These are phyloP conservation scores for Aelia acuminata DNA, from an alignment of 2,888 invertebrate species.

Conservation along the genomic window DNA sequence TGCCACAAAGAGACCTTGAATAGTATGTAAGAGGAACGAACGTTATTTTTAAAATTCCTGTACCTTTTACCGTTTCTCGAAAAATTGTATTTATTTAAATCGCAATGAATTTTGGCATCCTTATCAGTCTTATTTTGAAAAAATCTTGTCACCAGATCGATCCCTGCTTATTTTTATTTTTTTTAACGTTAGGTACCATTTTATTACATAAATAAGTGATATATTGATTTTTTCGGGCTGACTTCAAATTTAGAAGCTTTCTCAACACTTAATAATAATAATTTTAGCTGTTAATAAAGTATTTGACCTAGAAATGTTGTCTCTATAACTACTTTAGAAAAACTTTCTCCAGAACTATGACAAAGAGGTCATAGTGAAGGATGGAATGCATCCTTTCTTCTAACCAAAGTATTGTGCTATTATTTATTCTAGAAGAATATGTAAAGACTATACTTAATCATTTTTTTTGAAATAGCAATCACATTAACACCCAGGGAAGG, in stretches of 20 bases:
- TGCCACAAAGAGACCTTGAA: not conserved
- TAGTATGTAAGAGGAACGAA: not conserved
- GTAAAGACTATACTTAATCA: too few relatives aligned
- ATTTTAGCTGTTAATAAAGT: not conserved
- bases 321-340: not conserved
- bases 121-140: too few relatives aligned
- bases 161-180: too few relatives aligned
- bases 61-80: not conserved
- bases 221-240: too few relatives aligned
- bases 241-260: too few relatives aligned
- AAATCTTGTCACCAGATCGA: too few relatives aligned
- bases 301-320: not conserved
- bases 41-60: not conserved
- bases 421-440: not conserved
- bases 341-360: slow-evolving; percentile 16
- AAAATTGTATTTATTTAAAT: not conserved
- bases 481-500: too few relatives aligned
- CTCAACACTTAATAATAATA: too few relatives aligned
- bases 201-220: too few relatives aligned
- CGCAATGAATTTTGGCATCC: too few relatives aligned
- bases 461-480: too few relatives aligned
- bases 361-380: not conserved
- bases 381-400: slow-evolving; percentile 13
- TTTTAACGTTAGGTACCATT: too few relatives aligned
- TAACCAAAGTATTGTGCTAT: not conserved